Conservation (phyloP, 2,888 invertebrate species). For the Ormyrus pomaceus region DNA sequence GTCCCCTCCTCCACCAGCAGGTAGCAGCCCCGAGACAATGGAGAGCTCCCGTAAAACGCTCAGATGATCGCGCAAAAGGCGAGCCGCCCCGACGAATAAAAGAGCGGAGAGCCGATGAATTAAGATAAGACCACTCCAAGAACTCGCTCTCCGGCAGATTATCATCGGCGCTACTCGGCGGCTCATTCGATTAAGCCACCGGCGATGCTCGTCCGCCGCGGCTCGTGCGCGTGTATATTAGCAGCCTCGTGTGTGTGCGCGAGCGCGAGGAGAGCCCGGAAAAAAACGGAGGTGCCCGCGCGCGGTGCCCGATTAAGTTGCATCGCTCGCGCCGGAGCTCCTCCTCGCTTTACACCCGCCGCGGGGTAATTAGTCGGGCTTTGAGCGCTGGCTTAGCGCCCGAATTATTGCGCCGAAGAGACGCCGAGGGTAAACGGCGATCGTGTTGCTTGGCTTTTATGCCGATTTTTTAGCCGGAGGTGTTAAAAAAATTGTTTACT, state of each 20-base stretch:
- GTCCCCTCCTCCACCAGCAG: too few species aligned
- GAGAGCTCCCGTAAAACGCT: too few species aligned
- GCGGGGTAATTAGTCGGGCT: conserved; percentile 24
- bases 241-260: too few species aligned
- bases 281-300: background rate
- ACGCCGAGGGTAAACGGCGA: background rate
- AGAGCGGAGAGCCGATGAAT: conserved; percentile 44
- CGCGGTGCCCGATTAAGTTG: conserved; percentile 13
- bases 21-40: too few species aligned
- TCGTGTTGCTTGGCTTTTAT: too few species aligned
- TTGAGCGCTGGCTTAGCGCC: background rate
- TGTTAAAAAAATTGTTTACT: too few species aligned
- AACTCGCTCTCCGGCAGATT: conserved; percentile 11
- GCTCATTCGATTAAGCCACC: conserved; percentile 46
- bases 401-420: background rate
- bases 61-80: too few species aligned
- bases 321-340: background rate
- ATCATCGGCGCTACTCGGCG: conserved; percentile 16
- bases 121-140: conserved; percentile 41
- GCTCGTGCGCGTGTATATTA: too few species aligned
- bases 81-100: background rate
- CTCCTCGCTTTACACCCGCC: too few species aligned
- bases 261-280: too few species aligned
- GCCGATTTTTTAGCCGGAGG: too few species aligned
- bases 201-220: background rate